These are phyloP conservation scores for Mamestra configurata DNA, from an alignment of 1,140 invertebrate species.

Conservation along the genomic window DNA sequence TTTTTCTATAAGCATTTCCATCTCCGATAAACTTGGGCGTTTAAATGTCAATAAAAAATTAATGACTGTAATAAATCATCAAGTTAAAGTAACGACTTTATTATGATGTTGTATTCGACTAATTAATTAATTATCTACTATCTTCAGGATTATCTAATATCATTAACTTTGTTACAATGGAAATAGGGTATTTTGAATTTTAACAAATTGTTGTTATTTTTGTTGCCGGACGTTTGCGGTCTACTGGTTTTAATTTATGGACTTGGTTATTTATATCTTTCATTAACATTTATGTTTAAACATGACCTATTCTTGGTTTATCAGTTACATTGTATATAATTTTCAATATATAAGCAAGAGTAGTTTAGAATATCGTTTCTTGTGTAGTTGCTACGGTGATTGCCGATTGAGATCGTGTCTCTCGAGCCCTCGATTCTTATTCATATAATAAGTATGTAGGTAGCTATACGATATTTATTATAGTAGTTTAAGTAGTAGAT, in stretches of 20 bases:
- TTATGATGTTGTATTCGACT: conserved; percentile 27
- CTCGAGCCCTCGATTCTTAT: too few species aligned
- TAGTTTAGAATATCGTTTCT: not conserved
- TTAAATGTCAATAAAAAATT: conserved; percentile 33
- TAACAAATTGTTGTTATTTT: conserved; percentile 18
- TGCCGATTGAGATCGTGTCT: too few species aligned
- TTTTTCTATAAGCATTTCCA: not conserved
- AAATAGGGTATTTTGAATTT: conserved; percentile 5
- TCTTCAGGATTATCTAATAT: not conserved
- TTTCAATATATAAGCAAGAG: not conserved
- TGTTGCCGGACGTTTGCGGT: not conserved
- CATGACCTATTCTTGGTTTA: not conserved
- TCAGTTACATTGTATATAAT: conserved; percentile 1
- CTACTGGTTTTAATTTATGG: conserved; percentile 17
- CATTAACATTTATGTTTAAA: not conserved
- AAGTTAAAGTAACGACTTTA: conserved; percentile 23
- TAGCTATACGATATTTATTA: not conserved
- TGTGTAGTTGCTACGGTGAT: not conserved
- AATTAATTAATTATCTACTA: conserved; percentile 27
- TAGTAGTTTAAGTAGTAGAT: not conserved
- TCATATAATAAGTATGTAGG: too few species aligned
- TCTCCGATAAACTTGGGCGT: not conserved
- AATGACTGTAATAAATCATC: conserved; percentile 15
- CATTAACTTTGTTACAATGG: not conserved
- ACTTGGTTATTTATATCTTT: not conserved